phyloP scores from a whole-genome alignment of 2,888 invertebrate genomes.

The Oxytorus armatus region DNA sequence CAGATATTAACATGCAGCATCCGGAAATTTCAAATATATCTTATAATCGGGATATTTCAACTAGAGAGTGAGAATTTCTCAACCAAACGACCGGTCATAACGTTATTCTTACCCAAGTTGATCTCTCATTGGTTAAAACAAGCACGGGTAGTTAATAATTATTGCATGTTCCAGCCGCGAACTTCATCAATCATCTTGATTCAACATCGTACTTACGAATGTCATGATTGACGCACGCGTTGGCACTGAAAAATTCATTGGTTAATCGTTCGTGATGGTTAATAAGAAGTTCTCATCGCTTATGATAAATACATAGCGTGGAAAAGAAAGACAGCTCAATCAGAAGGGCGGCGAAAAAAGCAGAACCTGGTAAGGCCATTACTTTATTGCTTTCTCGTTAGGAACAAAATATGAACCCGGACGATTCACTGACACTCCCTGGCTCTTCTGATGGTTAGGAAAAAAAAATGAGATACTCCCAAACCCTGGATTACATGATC shows the following conservation, averaged over 20 bases:
- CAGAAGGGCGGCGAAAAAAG: constrained; percentile 15
- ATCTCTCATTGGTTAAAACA: constrained; percentile 24
- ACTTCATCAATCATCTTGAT: constrained; percentile 57
- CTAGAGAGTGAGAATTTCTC: neutral
- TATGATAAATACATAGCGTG: constrained; percentile 65
- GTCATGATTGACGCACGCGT: constrained; percentile 40
- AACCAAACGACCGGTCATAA: constrained; percentile 31
- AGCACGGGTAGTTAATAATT: constrained; percentile 38
- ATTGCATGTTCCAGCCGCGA: constrained; percentile 16
- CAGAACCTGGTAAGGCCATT: constrained; percentile 51
- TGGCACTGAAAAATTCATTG: constrained; percentile 54
- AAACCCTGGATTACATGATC: constrained; percentile 48
- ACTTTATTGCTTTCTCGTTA: constrained; percentile 63
- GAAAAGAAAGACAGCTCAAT: constrained; percentile 53
- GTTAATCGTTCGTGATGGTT: constrained; percentile 48
- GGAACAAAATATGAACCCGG: constrained; percentile 46
- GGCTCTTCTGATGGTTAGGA: constrained; percentile 47
- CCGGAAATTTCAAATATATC: constrained; percentile 43
- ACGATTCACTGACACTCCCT: constrained; percentile 66
- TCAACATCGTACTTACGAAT: constrained; percentile 37
- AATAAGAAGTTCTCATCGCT: constrained; percentile 46
- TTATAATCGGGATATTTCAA: constrained; percentile 16
- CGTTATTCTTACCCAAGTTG: constrained; percentile 15
- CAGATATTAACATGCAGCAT: constrained; percentile 12
- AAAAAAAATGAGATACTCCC: constrained; percentile 50